Base-by-base conservation (phyloP, 2,113 vertebrate species). In the Nothoprocta perdicaria region DNA sequence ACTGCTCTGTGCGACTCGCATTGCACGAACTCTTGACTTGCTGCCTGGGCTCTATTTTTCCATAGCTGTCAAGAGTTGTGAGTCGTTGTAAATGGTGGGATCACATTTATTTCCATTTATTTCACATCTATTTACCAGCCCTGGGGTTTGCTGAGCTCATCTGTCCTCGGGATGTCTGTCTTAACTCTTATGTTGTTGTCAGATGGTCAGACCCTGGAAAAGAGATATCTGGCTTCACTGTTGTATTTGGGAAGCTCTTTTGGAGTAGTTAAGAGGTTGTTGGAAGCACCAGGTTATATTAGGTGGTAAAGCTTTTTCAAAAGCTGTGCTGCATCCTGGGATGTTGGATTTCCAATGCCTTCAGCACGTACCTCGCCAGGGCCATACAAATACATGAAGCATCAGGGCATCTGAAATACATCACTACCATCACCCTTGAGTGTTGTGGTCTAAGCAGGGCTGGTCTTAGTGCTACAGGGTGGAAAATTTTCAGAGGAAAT, bases 241-340 rank as follows among this genome's bases (percentile, higher is more conserved):
- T 17, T 58, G 55, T 3, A 2, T 72, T 80, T 45, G 22, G 21
- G 24, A 57, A 89, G 15, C 43, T 5, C 85, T 48, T 80, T 65
- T 14, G 7, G n/a, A 55, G 24, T 55, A 74, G 18, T 9, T 58
- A 40, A 22, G 18, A 33, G 77, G 50, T 46, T 29, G 8, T 35
- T 45, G 6, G 46, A 21, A 62, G 61, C 26, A 31, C 4, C 13
- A 2, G 0, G 0, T 13, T 24, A 15, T 53, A 8, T 9, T 43
- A n/a, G 27, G 4, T 15, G 26, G 17, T 26, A 3, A 55, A 73
- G 10, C 4, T 1, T 2, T 4, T 14, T 22, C 82, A 45, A 6
- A 5, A 4, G 22, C 19, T 46, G 19, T 22, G 17, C 45, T 68
- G 43, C 23, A 48, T 68, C 21, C 22, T n/a, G 10, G 12, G 63